Conservation (phyloP, 2,888 invertebrate species). For the Pristionchus entomophagus region DNA sequence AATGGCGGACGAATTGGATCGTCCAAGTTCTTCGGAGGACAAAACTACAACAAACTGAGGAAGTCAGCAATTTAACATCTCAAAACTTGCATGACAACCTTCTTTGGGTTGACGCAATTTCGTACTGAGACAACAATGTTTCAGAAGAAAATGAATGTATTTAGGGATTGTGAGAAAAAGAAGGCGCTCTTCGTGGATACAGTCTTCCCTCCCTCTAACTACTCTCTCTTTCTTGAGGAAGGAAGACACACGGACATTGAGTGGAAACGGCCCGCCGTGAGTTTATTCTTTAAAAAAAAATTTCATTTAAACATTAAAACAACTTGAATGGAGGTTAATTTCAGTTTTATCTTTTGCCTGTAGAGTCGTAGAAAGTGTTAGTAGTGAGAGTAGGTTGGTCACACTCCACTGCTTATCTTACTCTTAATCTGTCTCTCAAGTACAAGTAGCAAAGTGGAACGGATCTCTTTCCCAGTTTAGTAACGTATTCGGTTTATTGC, state of each 20-base stretch:
- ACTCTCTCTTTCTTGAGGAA: slow-evolving; percentile 77
- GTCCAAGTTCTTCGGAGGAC: slow-evolving; percentile 53
- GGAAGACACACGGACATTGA: slow-evolving; percentile 75
- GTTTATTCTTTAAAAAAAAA: background rate
- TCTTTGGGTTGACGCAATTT: too few relatives aligned
- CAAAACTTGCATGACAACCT: background rate
- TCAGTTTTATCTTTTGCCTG: too few relatives aligned
- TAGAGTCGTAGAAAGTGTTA: too few relatives aligned
- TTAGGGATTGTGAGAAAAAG: slow-evolving; percentile 57
- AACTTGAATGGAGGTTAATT: too few relatives aligned
- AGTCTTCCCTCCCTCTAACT: slow-evolving; percentile 77
- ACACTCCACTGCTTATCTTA: background rate
- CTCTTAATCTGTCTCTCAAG: background rate
- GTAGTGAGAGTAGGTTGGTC: background rate
- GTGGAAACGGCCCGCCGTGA: slow-evolving; percentile 78
- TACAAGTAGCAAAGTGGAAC: background rate
- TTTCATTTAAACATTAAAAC: background rate
- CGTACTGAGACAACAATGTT: background rate
- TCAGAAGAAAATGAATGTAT: background rate
- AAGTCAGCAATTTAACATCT: slow-evolving; percentile 28
- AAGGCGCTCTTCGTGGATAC: slow-evolving; percentile 77
- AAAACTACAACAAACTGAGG: slow-evolving; percentile 59
- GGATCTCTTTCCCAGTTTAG: background rate
- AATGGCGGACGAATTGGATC: slow-evolving; percentile 27
- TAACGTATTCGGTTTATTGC: too few relatives aligned